Percentiles rank a stretch among this genome's conserved stretches.
phyloP scores from a whole-genome alignment of 2,888 invertebrate genomes.

The Agelastica alni region DNA sequence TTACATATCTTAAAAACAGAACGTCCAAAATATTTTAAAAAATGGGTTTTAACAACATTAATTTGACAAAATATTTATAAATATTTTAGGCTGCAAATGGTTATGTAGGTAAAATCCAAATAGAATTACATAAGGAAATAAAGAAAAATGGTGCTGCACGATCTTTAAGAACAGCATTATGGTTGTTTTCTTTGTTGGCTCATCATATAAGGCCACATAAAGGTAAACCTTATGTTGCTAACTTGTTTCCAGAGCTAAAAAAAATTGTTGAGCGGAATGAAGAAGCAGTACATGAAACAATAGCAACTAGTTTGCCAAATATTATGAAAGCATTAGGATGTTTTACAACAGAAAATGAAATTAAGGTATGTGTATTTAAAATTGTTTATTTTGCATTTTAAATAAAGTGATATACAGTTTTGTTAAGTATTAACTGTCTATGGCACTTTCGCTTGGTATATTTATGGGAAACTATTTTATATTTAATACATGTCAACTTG shows the following conservation, averaged over 20 bases:
- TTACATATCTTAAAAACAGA: no score
- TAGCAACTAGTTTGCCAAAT: constrained; percentile 66
- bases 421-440: no score
- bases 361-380: constrained; percentile 65
- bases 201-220: constrained; percentile 77
- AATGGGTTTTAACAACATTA: no score
- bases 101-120: constrained; percentile 73
- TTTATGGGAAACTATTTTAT: no score
- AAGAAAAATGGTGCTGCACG: constrained; percentile 76
- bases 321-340: constrained; percentile 70
- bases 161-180: constrained; percentile 74
- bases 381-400: no score
- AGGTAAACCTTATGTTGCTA: constrained; percentile 76
- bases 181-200: constrained; percentile 75
- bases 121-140: constrained; percentile 82
- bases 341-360: constrained; percentile 72
- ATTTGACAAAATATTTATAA: no score
- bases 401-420: no score
- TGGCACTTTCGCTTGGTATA: no score
- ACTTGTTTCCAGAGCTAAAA: constrained; percentile 74
- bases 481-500: no score
- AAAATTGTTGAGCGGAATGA: constrained; percentile 73
- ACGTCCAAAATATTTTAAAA: no score
- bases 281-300: constrained; percentile 71
- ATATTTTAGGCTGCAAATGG: constrained; percentile 63